phyloP scores from a whole-genome alignment of 2,888 invertebrate genomes.

The Epirrhoe alternata region DNA sequence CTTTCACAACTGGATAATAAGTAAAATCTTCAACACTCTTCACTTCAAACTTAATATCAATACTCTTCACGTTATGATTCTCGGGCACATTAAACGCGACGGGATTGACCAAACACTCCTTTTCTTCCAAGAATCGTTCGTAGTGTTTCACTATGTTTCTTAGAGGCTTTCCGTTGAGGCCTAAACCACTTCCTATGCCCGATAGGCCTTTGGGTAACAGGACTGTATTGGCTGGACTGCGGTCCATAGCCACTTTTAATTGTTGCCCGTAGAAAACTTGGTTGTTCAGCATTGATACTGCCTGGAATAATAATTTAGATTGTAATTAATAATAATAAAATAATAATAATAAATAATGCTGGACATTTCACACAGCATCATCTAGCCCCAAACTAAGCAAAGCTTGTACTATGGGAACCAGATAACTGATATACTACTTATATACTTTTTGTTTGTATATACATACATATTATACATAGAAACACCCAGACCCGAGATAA shows the following conservation, averaged over 20 bases:
- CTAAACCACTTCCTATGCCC: constrained; percentile 64
- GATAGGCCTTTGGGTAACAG: constrained; percentile 67
- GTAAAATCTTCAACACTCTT: constrained; percentile 30
- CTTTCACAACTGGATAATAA: constrained; percentile 18
- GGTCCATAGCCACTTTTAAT: constrained; percentile 59
- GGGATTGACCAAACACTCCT: constrained; percentile 46
- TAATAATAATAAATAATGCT: too few relatives aligned
- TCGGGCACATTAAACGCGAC: constrained; percentile 42
- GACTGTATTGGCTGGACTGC: constrained; percentile 41
- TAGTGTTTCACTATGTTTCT: constrained; percentile 62
- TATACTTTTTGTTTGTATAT: too few relatives aligned
- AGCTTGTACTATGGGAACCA: too few relatives aligned
- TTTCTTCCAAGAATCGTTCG: constrained; percentile 54
- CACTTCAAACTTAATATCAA: constrained; percentile 23
- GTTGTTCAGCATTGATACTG: constrained; percentile 71
- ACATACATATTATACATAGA: too few relatives aligned
- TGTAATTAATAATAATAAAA: too few relatives aligned
- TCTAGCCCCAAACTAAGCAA: too few relatives aligned
- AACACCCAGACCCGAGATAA: too few relatives aligned
- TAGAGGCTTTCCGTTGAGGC: constrained; percentile 60
- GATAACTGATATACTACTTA: too few relatives aligned
- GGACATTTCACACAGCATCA: too few relatives aligned
- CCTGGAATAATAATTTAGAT: constrained; percentile 60
- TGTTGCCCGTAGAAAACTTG: constrained; percentile 59
- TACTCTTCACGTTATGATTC: constrained; percentile 9